These are phyloP conservation scores for Orthosia gothica DNA, from an alignment of 2,888 invertebrate species.

Conservation along the genomic window DNA sequence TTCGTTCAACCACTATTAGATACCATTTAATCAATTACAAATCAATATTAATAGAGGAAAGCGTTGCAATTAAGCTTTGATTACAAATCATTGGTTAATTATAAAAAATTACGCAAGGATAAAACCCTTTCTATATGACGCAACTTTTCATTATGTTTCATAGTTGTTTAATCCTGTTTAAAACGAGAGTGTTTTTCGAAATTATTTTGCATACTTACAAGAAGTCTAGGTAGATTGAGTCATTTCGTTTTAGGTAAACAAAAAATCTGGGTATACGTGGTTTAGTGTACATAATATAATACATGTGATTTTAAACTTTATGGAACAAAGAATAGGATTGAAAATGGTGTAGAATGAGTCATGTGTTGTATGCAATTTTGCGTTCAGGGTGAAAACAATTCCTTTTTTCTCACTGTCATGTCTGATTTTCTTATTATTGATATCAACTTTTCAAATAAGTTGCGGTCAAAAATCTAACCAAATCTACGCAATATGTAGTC, in stretches of 20 bases:
- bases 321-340: rapidly evolving
- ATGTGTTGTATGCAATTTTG: neutral
- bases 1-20: slow-evolving; percentile 25
- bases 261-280: neutral
- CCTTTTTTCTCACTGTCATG: neutral
- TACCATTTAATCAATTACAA: slow-evolving; percentile 41
- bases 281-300: neutral
- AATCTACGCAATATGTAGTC: slow-evolving; percentile 7
- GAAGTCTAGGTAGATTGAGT: slow-evolving; percentile 60
- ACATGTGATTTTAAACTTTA: neutral
- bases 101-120: slow-evolving; percentile 77
- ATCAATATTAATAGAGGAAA: slow-evolving; percentile 61
- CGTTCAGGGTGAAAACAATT: neutral
- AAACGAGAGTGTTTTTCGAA: slow-evolving; percentile 63
- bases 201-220: slow-evolving; percentile 48
- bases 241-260: slow-evolving; percentile 45
- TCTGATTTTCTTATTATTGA: neutral
- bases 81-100: slow-evolving; percentile 62
- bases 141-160: slow-evolving; percentile 80
- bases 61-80: slow-evolving; percentile 67
- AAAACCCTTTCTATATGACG: slow-evolving; percentile 84
- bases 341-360: neutral
- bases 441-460: neutral
- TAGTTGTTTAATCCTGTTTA: slow-evolving; percentile 72
- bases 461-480: slow-evolving; percentile 2